A percentile compares a stretch with the other conserved stretches of the same genome.
Evolutionary conservation across 2,797 vertebrate species (phyloP).

Genomic region (Ceyx erithaca): DNA sequence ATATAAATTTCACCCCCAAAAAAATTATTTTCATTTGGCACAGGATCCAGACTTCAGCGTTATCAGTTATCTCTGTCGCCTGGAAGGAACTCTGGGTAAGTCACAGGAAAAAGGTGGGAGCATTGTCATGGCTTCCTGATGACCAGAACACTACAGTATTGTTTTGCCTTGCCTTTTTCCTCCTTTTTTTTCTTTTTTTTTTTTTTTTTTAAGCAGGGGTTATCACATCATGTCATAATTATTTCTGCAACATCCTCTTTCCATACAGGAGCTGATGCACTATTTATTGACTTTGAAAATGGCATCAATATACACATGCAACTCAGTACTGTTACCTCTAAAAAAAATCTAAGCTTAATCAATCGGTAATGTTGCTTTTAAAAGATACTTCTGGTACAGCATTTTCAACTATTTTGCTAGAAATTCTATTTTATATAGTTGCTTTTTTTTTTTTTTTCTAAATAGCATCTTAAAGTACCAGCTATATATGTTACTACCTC

Average conservation of each 20-base stretch:
- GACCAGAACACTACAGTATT: constrained; percentile 80
- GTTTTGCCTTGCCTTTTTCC: constrained; percentile 77
- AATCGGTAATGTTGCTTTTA: neutral
- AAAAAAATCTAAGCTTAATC: neutral
- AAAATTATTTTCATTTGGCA: constrained; percentile 73
- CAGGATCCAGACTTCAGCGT: constrained; percentile 51
- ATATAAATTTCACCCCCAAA: constrained; percentile 48
- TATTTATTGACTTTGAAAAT: constrained; percentile 76
- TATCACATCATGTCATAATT: constrained; percentile 76
- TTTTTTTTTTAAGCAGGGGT: neutral
- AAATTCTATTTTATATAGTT: neutral
- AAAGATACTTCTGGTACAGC: neutral
- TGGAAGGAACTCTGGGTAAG: constrained; percentile 95
- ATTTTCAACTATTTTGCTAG: neutral
- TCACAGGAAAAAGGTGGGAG: constrained; percentile 98
- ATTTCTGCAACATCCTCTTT: constrained; percentile 82
- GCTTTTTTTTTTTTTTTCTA: neutral
- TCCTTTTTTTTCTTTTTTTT: constrained; percentile 47
- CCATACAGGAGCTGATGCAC: constrained; percentile 67
- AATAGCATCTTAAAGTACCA: neutral
- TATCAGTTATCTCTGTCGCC: constrained; percentile 88
- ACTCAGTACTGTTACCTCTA: neutral
- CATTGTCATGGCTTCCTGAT: constrained; percentile 94
- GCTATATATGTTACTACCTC: neutral
- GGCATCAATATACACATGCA: constrained; percentile 30